A percentile compares a stretch with the other conserved stretches of the same genome.
These are phyloP conservation scores for Fulica atra DNA, from an alignment of 2,113 vertebrate genomes.

Conservation along the genomic window DNA sequence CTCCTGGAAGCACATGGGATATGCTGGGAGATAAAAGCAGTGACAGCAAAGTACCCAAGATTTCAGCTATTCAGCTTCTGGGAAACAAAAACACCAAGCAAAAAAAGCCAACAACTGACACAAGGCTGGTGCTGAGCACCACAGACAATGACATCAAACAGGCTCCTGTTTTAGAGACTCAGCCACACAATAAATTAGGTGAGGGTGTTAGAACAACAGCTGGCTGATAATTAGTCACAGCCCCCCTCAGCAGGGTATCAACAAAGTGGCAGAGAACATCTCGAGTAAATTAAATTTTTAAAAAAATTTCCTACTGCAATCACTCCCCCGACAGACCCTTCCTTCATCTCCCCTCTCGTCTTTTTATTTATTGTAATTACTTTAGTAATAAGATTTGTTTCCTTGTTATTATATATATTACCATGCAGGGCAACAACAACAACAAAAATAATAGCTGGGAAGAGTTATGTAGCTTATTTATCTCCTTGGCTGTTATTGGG, in stretches of 20 bases:
- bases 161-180: constrained; percentile 36
- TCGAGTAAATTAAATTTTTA: constrained; percentile 71
- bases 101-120: not conserved
- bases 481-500: constrained; percentile 74
- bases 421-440: constrained; percentile 56
- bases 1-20: not conserved
- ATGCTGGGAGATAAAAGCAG: not conserved
- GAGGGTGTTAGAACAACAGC: constrained; percentile 52
- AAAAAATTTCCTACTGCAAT: constrained; percentile 69
- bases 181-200: constrained; percentile 42
- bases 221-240: constrained; percentile 67
- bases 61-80: not conserved
- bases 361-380: constrained; percentile 83
- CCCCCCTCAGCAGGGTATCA: constrained; percentile 47
- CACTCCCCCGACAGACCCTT: constrained; percentile 64
- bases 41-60: not conserved
- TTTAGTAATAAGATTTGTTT: constrained; percentile 81
- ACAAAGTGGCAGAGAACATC: constrained; percentile 37
- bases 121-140: not conserved
- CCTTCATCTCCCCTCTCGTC: constrained; percentile 56
- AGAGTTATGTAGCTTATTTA: constrained; percentile 81
- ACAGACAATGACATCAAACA: not conserved
- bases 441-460: constrained; percentile 66
- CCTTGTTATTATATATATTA: constrained; percentile 76
- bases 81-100: not conserved